A percentile compares a stretch with the other conserved stretches of the same genome.
phyloP scores from a whole-genome alignment of 2,113 vertebrate species.

The Gopherus evgoodei region DNA sequence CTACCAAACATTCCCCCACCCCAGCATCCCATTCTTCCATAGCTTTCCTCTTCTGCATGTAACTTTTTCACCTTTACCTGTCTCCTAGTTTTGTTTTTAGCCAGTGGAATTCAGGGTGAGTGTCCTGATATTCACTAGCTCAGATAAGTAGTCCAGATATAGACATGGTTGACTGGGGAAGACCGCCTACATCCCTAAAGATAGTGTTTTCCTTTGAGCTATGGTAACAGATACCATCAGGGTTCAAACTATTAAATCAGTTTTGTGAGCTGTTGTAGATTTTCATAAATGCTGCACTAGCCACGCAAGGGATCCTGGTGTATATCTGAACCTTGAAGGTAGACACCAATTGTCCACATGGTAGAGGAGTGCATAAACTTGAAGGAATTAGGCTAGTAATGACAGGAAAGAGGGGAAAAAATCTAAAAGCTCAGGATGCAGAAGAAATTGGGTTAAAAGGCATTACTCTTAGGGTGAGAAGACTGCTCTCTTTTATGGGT shows the following conservation, averaged over 20 bases:
- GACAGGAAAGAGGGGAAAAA: not conserved
- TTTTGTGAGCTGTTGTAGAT: not conserved
- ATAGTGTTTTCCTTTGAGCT: not conserved
- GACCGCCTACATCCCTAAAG: not conserved
- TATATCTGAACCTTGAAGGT: not conserved
- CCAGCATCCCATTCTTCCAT: not conserved
- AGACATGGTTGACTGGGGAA: not conserved
- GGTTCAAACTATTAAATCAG: not conserved
- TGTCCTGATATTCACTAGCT: not conserved
- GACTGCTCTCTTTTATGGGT: not conserved
- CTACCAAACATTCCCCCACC: not conserved
- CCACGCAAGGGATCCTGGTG: not conserved
- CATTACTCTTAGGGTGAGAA: not conserved
- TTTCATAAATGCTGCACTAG: not conserved
- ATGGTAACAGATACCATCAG: not conserved
- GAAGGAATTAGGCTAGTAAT: not conserved
- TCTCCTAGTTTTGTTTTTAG: not conserved
- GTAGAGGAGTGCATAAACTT: not conserved
- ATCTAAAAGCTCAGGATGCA: not conserved
- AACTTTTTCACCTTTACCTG: not conserved
- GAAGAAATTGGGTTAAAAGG: not conserved
- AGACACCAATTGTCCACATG: not conserved
- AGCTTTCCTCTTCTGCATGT: not conserved
- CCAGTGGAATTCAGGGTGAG: not conserved
- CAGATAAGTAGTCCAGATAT: not conserved